Evolutionary conservation across 2,113 vertebrate genomes (phyloP).

Genomic region (Calonectris borealis): DNA sequence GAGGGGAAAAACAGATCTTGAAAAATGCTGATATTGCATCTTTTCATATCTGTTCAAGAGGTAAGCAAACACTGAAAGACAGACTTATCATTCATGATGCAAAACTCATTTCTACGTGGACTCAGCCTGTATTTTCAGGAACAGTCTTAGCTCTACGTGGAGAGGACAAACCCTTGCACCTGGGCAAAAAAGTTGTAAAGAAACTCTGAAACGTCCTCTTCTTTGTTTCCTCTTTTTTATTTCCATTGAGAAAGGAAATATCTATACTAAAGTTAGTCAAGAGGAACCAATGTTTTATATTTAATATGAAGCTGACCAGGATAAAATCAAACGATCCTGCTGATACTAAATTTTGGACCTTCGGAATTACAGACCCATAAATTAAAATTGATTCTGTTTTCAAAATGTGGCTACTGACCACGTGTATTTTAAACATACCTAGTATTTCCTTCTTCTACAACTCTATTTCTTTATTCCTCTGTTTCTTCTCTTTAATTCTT

Average conservation of each 20-base stretch:
- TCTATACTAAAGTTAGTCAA: background rate
- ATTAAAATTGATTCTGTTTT: background rate
- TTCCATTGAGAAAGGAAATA: background rate
- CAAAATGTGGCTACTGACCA: background rate
- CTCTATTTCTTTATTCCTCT: background rate
- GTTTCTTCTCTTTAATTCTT: background rate
- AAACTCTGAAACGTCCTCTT: background rate
- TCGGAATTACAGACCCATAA: background rate
- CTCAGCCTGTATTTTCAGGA: background rate
- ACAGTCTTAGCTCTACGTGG: background rate
- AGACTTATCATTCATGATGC: background rate
- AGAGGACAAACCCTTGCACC: background rate
- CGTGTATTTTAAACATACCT: background rate
- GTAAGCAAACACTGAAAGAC: background rate
- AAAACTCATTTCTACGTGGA: background rate
- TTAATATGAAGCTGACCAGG: background rate
- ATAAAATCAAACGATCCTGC: background rate
- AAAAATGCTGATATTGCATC: background rate
- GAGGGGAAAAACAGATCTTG: background rate
- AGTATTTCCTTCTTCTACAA: background rate
- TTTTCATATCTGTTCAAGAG: background rate
- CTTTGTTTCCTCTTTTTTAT: background rate
- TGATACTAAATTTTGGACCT: background rate
- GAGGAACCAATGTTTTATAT: background rate
- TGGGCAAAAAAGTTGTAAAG: background rate